Conservation (phyloP, 1,140 invertebrate genomes). For the Drosophila tsacasi region DNA sequence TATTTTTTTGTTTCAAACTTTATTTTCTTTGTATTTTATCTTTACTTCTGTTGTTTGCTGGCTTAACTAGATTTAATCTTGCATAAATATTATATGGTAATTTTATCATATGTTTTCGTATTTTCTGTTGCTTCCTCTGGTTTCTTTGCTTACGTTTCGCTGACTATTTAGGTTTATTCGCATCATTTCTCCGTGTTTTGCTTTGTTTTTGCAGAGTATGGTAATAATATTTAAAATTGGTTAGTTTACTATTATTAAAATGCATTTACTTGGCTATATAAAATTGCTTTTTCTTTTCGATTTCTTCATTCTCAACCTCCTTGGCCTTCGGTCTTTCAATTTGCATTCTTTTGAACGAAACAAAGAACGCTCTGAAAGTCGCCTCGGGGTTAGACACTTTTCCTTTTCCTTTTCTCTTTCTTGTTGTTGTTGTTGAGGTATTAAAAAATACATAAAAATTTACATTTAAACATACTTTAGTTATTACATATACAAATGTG, state of each 20-base stretch:
- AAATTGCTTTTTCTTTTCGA: constrained; percentile 46
- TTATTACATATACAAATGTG: constrained; percentile 75
- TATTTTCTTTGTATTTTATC: constrained; percentile 54
- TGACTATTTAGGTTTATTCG: constrained; percentile 44
- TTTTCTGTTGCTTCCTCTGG: constrained; percentile 9
- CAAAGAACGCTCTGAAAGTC: constrained; percentile 52
- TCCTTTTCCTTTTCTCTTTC: background rate
- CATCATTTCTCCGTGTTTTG: constrained; percentile 19
- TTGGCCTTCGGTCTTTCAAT: constrained; percentile 17
- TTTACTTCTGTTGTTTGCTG: constrained; percentile 51
- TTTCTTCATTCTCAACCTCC: constrained; percentile 22
- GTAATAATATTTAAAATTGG: constrained; percentile 74
- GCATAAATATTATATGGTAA: constrained; percentile 62
- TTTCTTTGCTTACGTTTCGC: constrained; percentile 41
- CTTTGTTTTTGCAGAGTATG: constrained; percentile 11
- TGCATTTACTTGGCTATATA: constrained; percentile 68
- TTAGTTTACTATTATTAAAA: constrained; percentile 76
- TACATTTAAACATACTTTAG: constrained; percentile 82
- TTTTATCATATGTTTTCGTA: constrained; percentile 55
- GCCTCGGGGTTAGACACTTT: constrained; percentile 7
- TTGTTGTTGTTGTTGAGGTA: constrained; percentile 69
- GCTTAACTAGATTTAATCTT: constrained; percentile 60
- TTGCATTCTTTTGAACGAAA: constrained; percentile 34
- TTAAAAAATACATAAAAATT: constrained; percentile 84
- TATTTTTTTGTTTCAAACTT: constrained; percentile 63